These are phyloP conservation scores for Cosmopolites sordidus DNA, from an alignment of 2,888 invertebrate species.

Conservation along the genomic window DNA sequence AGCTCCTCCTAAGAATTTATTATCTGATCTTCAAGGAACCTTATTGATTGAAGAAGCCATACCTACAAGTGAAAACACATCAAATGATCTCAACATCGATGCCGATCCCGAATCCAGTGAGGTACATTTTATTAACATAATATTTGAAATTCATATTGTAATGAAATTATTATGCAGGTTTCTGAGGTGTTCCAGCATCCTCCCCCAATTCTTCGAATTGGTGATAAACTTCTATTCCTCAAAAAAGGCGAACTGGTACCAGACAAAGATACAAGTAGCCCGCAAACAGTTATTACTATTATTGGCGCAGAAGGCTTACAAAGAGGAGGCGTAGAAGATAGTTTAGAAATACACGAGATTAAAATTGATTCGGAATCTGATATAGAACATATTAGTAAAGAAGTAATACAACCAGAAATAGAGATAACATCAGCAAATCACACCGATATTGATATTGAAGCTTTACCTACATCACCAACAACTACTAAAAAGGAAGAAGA, in stretches of 20 bases:
- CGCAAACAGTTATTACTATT: conserved; percentile 46
- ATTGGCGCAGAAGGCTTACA: conserved; percentile 50
- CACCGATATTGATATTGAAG: not conserved
- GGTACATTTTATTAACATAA: conserved; percentile 21
- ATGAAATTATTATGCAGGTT: conserved; percentile 10
- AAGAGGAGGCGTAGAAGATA: conserved; percentile 37
- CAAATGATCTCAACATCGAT: conserved; percentile 36
- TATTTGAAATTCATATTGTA: not conserved
- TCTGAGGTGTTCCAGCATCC: conserved; percentile 45
- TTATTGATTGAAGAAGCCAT: conserved; percentile 36
- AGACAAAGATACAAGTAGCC: conserved; percentile 43
- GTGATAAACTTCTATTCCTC: conserved; percentile 45
- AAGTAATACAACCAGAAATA: not conserved
- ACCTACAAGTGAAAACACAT: conserved; percentile 29
- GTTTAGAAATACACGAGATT: conserved; percentile 31
- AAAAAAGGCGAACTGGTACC: conserved; percentile 43
- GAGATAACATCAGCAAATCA: not conserved
- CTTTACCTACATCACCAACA: not conserved
- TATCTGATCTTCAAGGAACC: conserved; percentile 32
- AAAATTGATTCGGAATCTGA: conserved; percentile 21
- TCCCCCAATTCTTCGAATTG: conserved; percentile 45
- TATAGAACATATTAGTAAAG: not conserved
- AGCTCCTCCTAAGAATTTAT: conserved; percentile 36
- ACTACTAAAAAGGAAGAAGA: not conserved
- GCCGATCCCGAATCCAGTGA: conserved; percentile 44